Evolutionary conservation across 2,113 vertebrate species (phyloP), one percentile per base, ranked within the genome.

Genomic region (Poecilia latipinna): DNA sequence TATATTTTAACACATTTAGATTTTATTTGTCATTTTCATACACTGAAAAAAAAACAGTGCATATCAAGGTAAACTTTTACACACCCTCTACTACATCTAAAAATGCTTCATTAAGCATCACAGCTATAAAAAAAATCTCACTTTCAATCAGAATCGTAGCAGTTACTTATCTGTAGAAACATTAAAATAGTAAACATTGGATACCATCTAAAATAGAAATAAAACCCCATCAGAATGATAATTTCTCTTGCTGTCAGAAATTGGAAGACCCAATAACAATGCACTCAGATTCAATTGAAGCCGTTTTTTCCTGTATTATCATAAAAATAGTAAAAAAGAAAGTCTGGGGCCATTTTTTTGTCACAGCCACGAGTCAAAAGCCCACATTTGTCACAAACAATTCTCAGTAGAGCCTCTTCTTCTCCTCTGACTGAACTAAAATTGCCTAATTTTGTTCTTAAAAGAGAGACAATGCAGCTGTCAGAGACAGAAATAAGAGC

Each of bases 341-440:
- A n/a, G 54, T 42, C 44, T 48, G 51, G 12, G 8, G 37, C 67
- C 22, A 72, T 57, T 79, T 71, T 71, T 76, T 64, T 26, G 35
- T 29, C 57, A 70, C 19, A 75, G 26, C 65, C 68, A 42, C 33
- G 61, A 72, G 73, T 83, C 68, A 80, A 79, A 71, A 72, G 37
- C 71, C 54, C 67, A 35, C 61, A 71, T 77, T 39, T 68, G 78
- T 66, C 61, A 83, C 77, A 77, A 80, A 82, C 65, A 80, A 57
- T 62, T 69, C 29, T 79, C 68, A 66, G 60, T 32, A 70, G 37
- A 75, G 75, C 33, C 61, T 75, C 32, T 12, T 82, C 28, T 28
- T 11, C 32, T 57, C 35, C 51, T 73, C 66, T 65, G 70, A 60
- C 19, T 74, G 64, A 67, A 81, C 28, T 11, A 17, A 3, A 61